Base-by-base conservation (phyloP, 1,140 invertebrate genomes). In the Thereuonema tuberculata region DNA sequence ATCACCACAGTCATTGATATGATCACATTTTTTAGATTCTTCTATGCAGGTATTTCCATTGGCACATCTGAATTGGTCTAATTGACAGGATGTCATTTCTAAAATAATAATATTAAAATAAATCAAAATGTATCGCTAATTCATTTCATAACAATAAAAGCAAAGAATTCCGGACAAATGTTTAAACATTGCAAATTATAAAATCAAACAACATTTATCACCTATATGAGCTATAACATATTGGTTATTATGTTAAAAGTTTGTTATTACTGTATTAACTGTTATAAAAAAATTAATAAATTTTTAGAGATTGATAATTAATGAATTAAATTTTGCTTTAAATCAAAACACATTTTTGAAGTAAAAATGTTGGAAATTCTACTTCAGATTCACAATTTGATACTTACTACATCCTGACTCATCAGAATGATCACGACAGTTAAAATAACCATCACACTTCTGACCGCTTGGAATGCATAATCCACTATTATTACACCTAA, bases 1-100 rank as follows among this genome's bases (percentile, higher is more conserved):
- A 70, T 93, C 91, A 2, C 82, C 85, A 67, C 89, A 93, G 69
- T 93, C 89, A 70, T 90, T 84, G 68, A 83, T 83, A 71, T 93
- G 87, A 73, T 93, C 89, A 71, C 91, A 94, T 70, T 89, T 89
- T 62, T 82, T 78, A 43, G 78, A 75, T 37, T 81, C 78, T 64
- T 93, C 88, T 58, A 94, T 83, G 73, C 92, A 96, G 62, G 84
- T 84, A 65, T 84, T 80, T 15, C 85, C 86, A 64, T 85, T 82
- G 61, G 83, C 82, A 73, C 92, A 95, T 29, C 88, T 80, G 76
- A 93, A 94, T 78, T 94, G 89, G 74, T 92, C 89, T 61, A 92
- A 76, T 49, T 82, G 79, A 67, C 90, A 93, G 23, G 84, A 31
- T 37, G 27, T 25, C 9, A 28, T 55, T 26, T 55, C 53, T 55